phyloP scores from a whole-genome alignment of 2,113 vertebrate genomes.

The Eublepharis macularius region DNA sequence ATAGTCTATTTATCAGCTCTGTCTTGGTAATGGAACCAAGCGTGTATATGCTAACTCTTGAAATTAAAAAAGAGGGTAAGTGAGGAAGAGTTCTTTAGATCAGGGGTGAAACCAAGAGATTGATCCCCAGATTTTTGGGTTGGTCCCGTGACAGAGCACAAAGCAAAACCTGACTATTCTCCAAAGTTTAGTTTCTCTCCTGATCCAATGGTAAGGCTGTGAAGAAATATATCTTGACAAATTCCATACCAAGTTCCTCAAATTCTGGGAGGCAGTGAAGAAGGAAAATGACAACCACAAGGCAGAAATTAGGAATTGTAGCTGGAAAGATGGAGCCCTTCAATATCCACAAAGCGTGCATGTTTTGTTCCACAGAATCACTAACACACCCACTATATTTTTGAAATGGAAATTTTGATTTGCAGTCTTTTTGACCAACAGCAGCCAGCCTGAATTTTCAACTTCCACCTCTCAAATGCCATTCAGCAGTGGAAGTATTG shows the following conservation, averaged over 20 bases:
- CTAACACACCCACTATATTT: not conserved
- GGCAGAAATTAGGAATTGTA: not conserved
- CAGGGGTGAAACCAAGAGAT: not conserved
- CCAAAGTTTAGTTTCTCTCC: not conserved
- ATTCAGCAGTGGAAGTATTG: conserved; percentile 15
- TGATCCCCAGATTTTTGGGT: not conserved
- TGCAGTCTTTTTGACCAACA: not conserved
- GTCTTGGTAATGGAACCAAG: not conserved
- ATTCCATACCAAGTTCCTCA: not conserved
- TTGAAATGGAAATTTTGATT: not conserved
- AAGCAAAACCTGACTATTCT: not conserved
- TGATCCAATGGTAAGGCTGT: too few species aligned
- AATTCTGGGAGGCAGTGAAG: not conserved
- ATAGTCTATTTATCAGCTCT: too few species aligned
- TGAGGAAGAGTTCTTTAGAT: not conserved
- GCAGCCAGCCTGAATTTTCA: not conserved
- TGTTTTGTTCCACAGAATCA: not conserved
- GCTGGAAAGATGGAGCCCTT: not conserved
- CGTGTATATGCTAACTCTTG: not conserved
- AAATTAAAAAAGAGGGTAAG: not conserved
- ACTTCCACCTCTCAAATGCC: conserved; percentile 8
- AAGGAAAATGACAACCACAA: not conserved
- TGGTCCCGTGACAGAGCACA: not conserved
- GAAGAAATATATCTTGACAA: too few species aligned
- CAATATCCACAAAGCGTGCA: not conserved